phyloP scores from a whole-genome alignment of 2,888 invertebrate species.

The Tanytarsus gracilentus region DNA sequence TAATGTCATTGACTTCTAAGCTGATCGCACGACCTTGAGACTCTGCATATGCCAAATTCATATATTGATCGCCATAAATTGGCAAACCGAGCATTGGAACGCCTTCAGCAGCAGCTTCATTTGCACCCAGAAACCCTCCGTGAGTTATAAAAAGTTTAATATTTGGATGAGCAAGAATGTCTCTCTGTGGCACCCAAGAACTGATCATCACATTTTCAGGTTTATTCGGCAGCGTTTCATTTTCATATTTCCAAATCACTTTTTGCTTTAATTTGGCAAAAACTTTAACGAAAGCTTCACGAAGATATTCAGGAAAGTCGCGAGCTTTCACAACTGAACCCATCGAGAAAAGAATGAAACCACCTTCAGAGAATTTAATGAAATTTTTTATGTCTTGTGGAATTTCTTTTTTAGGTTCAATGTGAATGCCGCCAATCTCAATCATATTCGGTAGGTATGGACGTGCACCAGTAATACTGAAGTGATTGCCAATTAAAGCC shows the following conservation, averaged over 20 bases:
- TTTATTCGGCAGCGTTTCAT: conserved; percentile 36
- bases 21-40: not conserved
- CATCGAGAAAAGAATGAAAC: not conserved
- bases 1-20: not conserved
- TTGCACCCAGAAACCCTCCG: conserved; percentile 46
- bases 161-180: conserved; percentile 44
- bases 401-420: not conserved
- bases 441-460: not conserved
- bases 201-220: conserved; percentile 39
- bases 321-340: conserved; percentile 20
- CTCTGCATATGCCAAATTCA: conserved; percentile 44
- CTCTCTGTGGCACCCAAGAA: conserved; percentile 45
- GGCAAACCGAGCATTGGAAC: conserved; percentile 48
- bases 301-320: not conserved
- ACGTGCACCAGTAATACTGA: not conserved
- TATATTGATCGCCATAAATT: conserved; percentile 46
- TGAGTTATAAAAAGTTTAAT: conserved; percentile 45
- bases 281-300: not conserved
- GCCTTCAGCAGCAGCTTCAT: conserved; percentile 44
- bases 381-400: not conserved
- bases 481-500: not conserved
- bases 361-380: not conserved
- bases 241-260: conserved; percentile 45
- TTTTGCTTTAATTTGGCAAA: conserved; percentile 31
- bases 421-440: conserved; percentile 4